Conservation (phyloP, 2,888 invertebrate species). For the Meganola albula region DNA sequence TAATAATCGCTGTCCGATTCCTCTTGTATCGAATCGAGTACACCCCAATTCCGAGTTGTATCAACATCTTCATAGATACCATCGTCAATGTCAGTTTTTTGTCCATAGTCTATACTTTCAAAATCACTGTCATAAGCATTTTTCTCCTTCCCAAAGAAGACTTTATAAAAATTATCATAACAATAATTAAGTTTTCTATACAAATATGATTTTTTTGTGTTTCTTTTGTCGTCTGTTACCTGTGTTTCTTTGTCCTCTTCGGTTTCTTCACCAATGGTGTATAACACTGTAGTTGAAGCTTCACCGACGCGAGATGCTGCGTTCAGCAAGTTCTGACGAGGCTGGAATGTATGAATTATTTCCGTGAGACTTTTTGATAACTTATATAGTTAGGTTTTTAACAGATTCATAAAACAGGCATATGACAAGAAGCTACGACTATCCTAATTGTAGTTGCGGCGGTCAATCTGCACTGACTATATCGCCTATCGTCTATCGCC, state of each 20-base stretch:
- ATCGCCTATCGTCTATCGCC: no score
- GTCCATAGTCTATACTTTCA: slow-evolving; percentile 14
- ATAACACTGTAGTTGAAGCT: slow-evolving; percentile 94
- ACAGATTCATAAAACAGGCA: no score
- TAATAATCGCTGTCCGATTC: slow-evolving; percentile 73
- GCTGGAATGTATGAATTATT: no score
- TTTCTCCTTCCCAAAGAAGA: slow-evolving; percentile 55
- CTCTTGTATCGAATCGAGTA: slow-evolving; percentile 64
- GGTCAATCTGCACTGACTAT: no score
- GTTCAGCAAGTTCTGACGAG: slow-evolving; percentile 93
- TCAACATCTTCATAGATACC: slow-evolving; percentile 62
- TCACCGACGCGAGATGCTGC: slow-evolving; percentile 98
- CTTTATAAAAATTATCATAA: slow-evolving; percentile 70
- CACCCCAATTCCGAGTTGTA: slow-evolving; percentile 47
- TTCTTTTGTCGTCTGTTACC: slow-evolving; percentile 47
- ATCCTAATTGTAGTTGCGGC: no score
- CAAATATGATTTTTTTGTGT: slow-evolving; percentile 53
- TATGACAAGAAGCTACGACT: no score
- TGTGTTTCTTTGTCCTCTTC: slow-evolving; percentile 88
- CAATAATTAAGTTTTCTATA: slow-evolving; percentile 71
- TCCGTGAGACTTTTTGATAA: no score
- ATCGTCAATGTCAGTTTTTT: slow-evolving; percentile 40
- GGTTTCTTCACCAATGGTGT: slow-evolving; percentile 95
- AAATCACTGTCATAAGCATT: slow-evolving; percentile 22
- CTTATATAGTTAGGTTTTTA: no score